Evolutionary conservation across 2,113 vertebrate genomes (phyloP).

Genomic region (Nycticorax nycticorax): DNA sequence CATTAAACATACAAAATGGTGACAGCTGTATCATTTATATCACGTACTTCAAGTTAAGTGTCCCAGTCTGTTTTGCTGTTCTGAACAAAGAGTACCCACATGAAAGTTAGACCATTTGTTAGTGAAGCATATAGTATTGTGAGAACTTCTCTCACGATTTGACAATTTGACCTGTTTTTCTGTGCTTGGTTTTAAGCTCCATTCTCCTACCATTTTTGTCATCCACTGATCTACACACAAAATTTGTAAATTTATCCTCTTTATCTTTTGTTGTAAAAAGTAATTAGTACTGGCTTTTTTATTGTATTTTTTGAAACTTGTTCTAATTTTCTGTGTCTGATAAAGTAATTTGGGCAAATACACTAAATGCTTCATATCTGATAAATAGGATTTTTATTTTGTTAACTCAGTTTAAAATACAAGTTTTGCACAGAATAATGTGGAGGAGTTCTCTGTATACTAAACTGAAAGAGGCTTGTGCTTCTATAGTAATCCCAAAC

Average conservation of each 20-base stretch:
- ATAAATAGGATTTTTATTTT: not conserved
- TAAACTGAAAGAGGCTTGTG: not conserved
- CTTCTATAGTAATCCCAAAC: not conserved
- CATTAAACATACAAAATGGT: not conserved
- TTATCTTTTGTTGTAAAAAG: not conserved
- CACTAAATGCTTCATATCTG: not conserved
- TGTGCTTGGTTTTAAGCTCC: not conserved
- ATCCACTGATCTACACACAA: not conserved
- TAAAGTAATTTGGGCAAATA: not conserved
- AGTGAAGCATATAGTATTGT: not conserved
- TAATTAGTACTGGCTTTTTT: not conserved
- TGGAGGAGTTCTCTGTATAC: not conserved
- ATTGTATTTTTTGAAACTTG: not conserved
- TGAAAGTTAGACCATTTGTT: not conserved
- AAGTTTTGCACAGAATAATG: not conserved
- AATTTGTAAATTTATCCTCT: not conserved
- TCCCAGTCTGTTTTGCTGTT: not conserved
- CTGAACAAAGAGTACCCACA: not conserved
- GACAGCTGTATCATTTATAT: not conserved
- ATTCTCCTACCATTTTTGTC: not conserved
- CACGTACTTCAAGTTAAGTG: not conserved
- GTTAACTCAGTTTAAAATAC: not conserved
- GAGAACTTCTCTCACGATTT: not conserved
- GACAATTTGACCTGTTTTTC: not conserved
- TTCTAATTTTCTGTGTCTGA: not conserved